A percentile compares a stretch with the other conserved stretches of the same genome.
Evolutionary conservation across 1,140 invertebrate species (phyloP).

Genomic region (Ips typographus): DNA sequence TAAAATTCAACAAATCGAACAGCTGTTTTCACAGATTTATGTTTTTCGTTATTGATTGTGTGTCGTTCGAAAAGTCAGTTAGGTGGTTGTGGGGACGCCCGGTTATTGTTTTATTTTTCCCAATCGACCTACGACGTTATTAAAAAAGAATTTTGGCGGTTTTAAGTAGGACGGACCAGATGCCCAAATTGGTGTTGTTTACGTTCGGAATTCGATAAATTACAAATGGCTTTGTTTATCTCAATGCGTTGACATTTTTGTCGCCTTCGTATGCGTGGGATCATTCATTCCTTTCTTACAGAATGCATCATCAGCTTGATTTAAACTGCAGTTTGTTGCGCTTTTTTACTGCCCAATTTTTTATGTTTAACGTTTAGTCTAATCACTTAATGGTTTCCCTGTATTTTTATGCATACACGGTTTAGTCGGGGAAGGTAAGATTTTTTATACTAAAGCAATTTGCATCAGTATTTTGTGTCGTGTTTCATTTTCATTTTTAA

Average conservation of each 20-base stretch:
- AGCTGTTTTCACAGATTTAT: conserved; percentile 1
- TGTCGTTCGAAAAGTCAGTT: not conserved
- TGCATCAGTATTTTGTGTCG: too few relatives aligned
- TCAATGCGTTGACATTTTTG: conserved; percentile 11
- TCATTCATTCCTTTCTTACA: too few relatives aligned
- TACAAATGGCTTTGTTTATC: conserved; percentile 5
- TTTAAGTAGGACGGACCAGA: conserved; percentile 19
- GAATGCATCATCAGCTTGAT: not conserved
- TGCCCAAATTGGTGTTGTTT: conserved; percentile 34
- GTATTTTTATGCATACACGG: conserved; percentile 6
- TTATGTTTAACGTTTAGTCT: not conserved
- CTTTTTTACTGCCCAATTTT: not conserved
- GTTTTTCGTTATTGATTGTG: conserved; percentile 4
- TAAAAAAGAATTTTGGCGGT: conserved; percentile 17
- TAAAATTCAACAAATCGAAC: not conserved
- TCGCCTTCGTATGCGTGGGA: not conserved
- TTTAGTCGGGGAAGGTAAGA: conserved; percentile 7
- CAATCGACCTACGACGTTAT: conserved; percentile 11
- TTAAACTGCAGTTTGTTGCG: not conserved
- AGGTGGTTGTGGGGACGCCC: conserved; percentile 12
- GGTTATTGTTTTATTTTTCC: conserved; percentile 22
- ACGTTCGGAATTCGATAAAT: not conserved
- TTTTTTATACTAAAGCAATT: not conserved
- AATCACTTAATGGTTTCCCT: conserved; percentile 7
- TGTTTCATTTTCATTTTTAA: too few relatives aligned